These are phyloP conservation scores for Piezodorus guildinii DNA, from an alignment of 1,140 invertebrate genomes.

Conservation along the genomic window DNA sequence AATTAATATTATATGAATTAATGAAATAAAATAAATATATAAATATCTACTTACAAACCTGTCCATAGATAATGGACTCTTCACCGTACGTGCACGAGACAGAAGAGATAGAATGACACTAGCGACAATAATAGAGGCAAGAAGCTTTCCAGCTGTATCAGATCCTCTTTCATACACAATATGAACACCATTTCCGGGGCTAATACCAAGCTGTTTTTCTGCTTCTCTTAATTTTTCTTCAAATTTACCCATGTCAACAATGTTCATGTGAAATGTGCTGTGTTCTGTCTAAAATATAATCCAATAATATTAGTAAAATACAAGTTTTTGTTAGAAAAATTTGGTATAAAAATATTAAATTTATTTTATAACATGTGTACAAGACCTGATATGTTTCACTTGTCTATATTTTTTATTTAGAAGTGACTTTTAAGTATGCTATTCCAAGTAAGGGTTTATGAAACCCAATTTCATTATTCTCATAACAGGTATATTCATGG, in stretches of 20 bases:
- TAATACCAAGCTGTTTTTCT: conserved; percentile 68
- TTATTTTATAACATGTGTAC: too few species aligned
- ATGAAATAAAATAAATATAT: too few species aligned
- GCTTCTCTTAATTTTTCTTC: conserved; percentile 77
- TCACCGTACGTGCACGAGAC: conserved; percentile 23
- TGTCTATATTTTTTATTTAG: too few species aligned
- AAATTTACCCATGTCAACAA: conserved; percentile 67
- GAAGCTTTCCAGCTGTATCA: conserved; percentile 50
- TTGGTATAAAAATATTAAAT: too few species aligned
- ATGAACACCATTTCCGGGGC: conserved; percentile 52
- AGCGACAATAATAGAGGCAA: conserved; percentile 45
- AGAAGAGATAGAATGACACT: conserved; percentile 28
- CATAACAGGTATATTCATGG: too few species aligned
- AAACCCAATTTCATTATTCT: too few species aligned
- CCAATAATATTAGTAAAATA: background rate
- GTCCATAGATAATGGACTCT: conserved; percentile 41
- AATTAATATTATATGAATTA: too few species aligned
- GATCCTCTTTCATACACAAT: conserved; percentile 63
- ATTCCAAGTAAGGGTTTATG: too few species aligned
- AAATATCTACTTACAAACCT: conserved; percentile 55
- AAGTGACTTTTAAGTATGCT: too few species aligned
- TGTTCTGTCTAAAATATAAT: conserved; percentile 41
- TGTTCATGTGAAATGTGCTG: conserved; percentile 65
- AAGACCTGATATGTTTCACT: too few species aligned
- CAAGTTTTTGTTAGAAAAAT: too few species aligned